phyloP scores from a whole-genome alignment of 2,797 vertebrate genomes.

The Helicolenus hilgendorfi region DNA sequence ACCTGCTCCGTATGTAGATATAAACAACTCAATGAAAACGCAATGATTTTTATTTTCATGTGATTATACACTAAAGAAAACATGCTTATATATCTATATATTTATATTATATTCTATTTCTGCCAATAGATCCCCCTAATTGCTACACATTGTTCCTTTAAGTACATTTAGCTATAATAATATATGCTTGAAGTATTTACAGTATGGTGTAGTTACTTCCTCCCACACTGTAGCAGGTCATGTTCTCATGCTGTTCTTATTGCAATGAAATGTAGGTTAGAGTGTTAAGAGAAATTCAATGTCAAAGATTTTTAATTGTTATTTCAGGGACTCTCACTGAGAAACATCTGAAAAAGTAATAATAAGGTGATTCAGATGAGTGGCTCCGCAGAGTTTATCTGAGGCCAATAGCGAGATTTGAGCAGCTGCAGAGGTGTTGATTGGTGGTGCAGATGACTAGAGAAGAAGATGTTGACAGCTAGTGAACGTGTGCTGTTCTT shows the following conservation, averaged over 20 bases:
- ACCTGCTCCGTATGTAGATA: too few relatives aligned
- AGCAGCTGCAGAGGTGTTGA: constrained; percentile 15
- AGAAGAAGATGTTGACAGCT: background rate
- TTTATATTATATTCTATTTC: too few relatives aligned
- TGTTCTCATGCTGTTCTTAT: background rate
- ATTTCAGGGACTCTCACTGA: background rate
- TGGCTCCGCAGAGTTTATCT: background rate
- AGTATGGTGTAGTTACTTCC: background rate
- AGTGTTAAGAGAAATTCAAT: background rate
- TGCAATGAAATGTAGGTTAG: background rate
- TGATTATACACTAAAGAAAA: too few relatives aligned
- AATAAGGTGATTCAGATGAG: background rate
- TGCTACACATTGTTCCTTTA: too few relatives aligned
- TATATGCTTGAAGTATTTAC: background rate
- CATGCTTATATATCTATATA: too few relatives aligned
- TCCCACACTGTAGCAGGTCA: background rate
- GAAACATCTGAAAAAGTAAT: background rate
- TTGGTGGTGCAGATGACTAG: background rate
- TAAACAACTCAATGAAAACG: too few relatives aligned
- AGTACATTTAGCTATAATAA: background rate
- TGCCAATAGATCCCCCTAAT: too few relatives aligned
- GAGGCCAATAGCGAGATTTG: background rate
- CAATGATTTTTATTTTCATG: fast-evolving
- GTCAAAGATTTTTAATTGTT: background rate
- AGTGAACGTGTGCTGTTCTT: background rate